Evolutionary conservation across 2,797 vertebrate species (phyloP).

Genomic region (Cyprinodon diabolis): DNA sequence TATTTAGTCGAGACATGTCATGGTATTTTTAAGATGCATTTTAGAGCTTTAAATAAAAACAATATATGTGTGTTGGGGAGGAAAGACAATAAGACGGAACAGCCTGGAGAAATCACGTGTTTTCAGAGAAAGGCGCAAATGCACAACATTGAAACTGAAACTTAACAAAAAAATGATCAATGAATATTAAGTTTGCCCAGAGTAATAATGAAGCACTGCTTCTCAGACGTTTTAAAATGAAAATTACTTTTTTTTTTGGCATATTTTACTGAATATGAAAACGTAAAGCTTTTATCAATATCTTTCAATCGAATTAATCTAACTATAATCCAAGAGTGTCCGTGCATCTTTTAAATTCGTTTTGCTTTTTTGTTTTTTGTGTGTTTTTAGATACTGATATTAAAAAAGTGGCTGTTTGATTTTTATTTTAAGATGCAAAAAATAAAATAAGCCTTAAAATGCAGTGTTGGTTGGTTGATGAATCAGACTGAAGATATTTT

Average conservation of each 20-base stretch:
- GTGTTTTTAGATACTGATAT: too few species aligned
- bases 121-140: constrained; percentile 80
- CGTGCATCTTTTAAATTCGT: too few species aligned
- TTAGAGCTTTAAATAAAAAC: not conserved
- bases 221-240: not conserved
- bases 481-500: too few species aligned
- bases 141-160: constrained; percentile 46
- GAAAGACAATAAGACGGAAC: rapidly evolving
- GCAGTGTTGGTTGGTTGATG: too few species aligned
- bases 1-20: rapidly evolving
- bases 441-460: too few species aligned
- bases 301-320: not conserved
- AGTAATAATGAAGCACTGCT: not conserved
- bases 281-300: not conserved
- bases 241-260: not conserved
- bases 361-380: not conserved
- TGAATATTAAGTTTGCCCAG: not conserved
- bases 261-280: not conserved
- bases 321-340: not conserved
- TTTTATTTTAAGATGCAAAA: too few species aligned
- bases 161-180: not conserved
- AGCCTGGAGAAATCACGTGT: constrained; percentile 67
- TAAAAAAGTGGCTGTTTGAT: too few species aligned
- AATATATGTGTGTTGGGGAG: not conserved
- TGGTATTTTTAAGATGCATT: not conserved